phyloP scores from a whole-genome alignment of 1,140 invertebrate species.

The Radopholus similis region DNA sequence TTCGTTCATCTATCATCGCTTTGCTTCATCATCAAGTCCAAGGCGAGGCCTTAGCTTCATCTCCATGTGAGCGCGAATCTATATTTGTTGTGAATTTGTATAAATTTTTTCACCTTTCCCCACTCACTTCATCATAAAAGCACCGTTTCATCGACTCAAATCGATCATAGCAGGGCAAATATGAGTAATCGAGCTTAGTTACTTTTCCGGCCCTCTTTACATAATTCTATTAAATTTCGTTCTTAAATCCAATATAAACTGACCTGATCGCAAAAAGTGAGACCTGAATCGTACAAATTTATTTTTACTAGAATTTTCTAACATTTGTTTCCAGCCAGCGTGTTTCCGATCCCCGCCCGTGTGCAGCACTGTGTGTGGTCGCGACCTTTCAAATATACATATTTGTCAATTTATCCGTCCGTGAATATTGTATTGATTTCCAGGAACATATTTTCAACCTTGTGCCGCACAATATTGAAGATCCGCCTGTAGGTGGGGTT shows the following conservation, averaged over 20 bases:
- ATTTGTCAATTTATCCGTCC: too few species aligned
- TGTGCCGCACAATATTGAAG: slow-evolving; percentile 44
- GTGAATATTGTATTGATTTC: too few species aligned
- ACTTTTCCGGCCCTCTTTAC: slow-evolving; percentile 29
- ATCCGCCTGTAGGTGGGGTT: neutral
- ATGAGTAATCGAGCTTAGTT: slow-evolving; percentile 40
- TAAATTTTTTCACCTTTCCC: too few species aligned
- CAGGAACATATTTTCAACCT: slow-evolving; percentile 22
- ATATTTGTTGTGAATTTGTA: slow-evolving; percentile 41
- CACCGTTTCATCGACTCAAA: slow-evolving; percentile 39
- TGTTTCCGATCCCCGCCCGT: slow-evolving; percentile 20
- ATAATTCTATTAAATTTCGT: neutral
- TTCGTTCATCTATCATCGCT: too few species aligned
- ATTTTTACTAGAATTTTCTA: neutral
- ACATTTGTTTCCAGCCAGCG: slow-evolving; percentile 45
- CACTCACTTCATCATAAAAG: slow-evolving; percentile 45
- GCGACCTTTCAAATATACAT: slow-evolving; percentile 10
- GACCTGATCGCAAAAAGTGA: slow-evolving; percentile 12
- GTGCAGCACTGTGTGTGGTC: slow-evolving; percentile 32
- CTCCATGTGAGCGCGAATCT: too few species aligned
- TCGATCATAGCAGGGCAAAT: slow-evolving; percentile 44
- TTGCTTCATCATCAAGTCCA: too few species aligned
- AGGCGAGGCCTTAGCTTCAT: too few species aligned
- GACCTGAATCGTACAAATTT: neutral
- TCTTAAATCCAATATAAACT: neutral